Percentiles rank a stretch among this genome's conserved stretches.
phyloP scores from a whole-genome alignment of 1,140 invertebrate genomes.

The Micrasema minimum region DNA sequence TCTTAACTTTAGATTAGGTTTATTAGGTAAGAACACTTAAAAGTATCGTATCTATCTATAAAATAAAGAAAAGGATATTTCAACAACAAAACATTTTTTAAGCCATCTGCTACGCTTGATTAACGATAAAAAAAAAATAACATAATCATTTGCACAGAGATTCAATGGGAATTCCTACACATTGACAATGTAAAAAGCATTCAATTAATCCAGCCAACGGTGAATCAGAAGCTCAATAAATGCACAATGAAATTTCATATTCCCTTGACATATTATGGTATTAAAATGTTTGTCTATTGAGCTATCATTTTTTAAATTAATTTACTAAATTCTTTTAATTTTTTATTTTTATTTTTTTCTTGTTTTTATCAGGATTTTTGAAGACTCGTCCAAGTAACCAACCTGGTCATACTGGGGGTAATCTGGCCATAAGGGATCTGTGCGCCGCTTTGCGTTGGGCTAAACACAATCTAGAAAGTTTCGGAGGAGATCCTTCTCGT shows the following conservation, averaged over 20 bases:
- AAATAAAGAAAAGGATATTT: too few relatives aligned
- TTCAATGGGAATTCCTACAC: too few relatives aligned
- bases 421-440: constrained; percentile 79
- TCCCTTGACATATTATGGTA: too few relatives aligned
- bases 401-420: constrained; percentile 64
- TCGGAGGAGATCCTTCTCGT: constrained; percentile 82
- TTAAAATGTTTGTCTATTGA: too few relatives aligned
- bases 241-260: too few relatives aligned
- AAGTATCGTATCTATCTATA: too few relatives aligned
- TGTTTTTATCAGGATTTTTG: constrained; percentile 49
- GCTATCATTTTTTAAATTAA: not conserved
- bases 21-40: constrained; percentile 75
- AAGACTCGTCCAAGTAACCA: constrained; percentile 48
- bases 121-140: too few relatives aligned
- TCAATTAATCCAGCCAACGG: too few relatives aligned
- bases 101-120: too few relatives aligned
- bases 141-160: too few relatives aligned
- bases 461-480: constrained; percentile 79
- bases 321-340: not conserved
- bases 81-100: constrained; percentile 5
- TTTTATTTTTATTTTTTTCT: constrained; percentile 11
- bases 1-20: constrained; percentile 84
- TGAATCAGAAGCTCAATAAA: too few relatives aligned
- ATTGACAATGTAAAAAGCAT: too few relatives aligned
- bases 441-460: constrained; percentile 81